These are phyloP conservation scores for Notamacropus eugenii DNA, from an alignment of 2,797 vertebrate species.

Conservation along the genomic window DNA sequence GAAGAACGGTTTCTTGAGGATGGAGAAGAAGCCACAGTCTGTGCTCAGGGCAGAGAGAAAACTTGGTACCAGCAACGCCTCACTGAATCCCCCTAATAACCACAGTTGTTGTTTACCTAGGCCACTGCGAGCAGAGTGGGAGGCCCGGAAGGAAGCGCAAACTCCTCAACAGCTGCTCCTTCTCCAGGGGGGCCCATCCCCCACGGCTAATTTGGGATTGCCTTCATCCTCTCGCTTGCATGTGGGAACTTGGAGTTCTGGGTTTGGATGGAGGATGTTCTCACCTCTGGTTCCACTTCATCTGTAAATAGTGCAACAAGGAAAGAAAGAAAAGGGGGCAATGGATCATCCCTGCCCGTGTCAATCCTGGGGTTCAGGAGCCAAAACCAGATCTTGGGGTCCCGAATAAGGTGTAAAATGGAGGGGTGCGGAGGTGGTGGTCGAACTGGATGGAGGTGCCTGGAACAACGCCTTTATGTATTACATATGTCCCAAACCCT, in stretches of 20 bases:
- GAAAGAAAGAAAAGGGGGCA: not conserved
- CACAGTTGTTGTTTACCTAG: conserved; percentile 46
- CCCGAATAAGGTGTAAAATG: not conserved
- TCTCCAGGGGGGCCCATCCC: not conserved
- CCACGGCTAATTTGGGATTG: not conserved
- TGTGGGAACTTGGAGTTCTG: not conserved
- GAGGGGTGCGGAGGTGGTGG: no score
- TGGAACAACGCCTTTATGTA: not conserved
- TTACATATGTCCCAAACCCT: not conserved
- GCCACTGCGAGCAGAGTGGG: conserved; percentile 54
- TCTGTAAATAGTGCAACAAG: not conserved
- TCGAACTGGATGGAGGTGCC: not conserved
- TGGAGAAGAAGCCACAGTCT: not conserved
- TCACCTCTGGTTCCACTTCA: not conserved
- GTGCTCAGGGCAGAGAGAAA: conserved; percentile 35
- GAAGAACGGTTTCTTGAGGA: not conserved
- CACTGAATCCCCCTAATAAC: conserved; percentile 39
- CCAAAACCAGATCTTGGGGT: not conserved
- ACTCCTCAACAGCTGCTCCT: conserved; percentile 37
- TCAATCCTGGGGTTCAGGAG: not conserved
- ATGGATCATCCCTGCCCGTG: no score
- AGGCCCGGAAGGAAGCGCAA: conserved; percentile 65
- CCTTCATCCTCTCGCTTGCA: not conserved
- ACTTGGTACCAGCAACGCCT: conserved; percentile 47
- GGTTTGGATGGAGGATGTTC: not conserved